Conservation (phyloP, 2,113 vertebrate species). For the Candoia aspera region DNA sequence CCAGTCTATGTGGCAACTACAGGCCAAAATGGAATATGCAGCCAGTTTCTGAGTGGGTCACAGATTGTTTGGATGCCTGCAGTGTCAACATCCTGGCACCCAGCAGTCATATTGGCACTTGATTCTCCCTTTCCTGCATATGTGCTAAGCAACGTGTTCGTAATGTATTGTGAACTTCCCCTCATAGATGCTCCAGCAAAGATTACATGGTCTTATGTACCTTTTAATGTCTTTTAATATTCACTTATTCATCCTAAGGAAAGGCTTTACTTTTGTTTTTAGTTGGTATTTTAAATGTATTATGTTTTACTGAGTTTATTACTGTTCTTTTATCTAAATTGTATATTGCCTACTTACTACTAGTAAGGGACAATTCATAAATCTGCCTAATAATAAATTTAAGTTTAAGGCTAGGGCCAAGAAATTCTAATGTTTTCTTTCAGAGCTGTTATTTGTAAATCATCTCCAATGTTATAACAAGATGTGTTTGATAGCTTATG, state of each 20-base stretch:
- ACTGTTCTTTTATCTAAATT: background rate
- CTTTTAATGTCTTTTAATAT: background rate
- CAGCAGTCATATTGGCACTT: background rate
- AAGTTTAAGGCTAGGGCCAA: background rate
- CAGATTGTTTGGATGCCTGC: background rate
- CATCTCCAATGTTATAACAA: background rate
- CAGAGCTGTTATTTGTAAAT: background rate
- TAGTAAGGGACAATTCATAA: background rate
- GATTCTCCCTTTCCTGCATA: background rate
- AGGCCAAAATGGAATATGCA: background rate
- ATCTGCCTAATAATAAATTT: background rate
- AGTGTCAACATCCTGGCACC: background rate
- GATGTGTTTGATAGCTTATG: background rate
- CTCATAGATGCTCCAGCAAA: background rate
- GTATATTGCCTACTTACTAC: background rate
- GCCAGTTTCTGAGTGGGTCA: background rate
- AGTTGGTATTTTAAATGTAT: background rate
- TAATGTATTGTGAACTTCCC: background rate
- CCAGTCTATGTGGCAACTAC: background rate
- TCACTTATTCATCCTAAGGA: background rate
- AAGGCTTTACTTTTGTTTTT: background rate
- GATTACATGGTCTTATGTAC: background rate
- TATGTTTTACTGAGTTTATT: background rate
- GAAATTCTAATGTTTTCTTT: background rate
- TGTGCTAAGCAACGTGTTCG: background rate